These are phyloP conservation scores for Acanthisitta chloris DNA, from an alignment of 2,113 vertebrate genomes.

Conservation along the genomic window DNA sequence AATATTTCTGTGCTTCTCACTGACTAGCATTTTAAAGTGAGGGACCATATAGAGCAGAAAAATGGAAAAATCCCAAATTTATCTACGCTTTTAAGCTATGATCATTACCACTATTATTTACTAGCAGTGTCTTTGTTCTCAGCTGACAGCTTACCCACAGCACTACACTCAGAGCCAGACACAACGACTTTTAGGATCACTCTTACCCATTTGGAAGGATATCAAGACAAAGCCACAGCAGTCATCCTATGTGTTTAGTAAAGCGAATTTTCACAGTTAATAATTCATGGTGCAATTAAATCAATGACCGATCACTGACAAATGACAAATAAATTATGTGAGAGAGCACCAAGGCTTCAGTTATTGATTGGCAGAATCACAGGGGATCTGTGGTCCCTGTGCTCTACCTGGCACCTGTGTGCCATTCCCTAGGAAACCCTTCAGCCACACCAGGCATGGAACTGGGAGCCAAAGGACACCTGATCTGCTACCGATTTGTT, in stretches of 20 bases:
- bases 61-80: no score
- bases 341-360: not conserved
- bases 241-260: not conserved
- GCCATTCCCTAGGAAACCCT: not conserved
- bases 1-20: no score
- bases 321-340: not conserved
- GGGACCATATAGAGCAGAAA: no score
- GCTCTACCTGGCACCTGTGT: not conserved
- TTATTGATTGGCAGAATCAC: not conserved
- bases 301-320: not conserved
- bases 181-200: not conserved
- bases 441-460: not conserved
- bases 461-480: not conserved
- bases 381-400: not conserved
- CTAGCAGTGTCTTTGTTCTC: not conserved
- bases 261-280: not conserved
- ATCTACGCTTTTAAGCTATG: no score
- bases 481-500: not conserved
- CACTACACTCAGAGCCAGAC: not conserved
- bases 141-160: not conserved
- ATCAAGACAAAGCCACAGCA: not conserved
- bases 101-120: not conserved
- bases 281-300: slow-evolving; percentile 19
- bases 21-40: no score
- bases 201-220: slow-evolving; percentile 13